These are phyloP conservation scores for Kuschelorhynchus macadamiae DNA, from an alignment of 2,888 invertebrate species.

Conservation along the genomic window DNA sequence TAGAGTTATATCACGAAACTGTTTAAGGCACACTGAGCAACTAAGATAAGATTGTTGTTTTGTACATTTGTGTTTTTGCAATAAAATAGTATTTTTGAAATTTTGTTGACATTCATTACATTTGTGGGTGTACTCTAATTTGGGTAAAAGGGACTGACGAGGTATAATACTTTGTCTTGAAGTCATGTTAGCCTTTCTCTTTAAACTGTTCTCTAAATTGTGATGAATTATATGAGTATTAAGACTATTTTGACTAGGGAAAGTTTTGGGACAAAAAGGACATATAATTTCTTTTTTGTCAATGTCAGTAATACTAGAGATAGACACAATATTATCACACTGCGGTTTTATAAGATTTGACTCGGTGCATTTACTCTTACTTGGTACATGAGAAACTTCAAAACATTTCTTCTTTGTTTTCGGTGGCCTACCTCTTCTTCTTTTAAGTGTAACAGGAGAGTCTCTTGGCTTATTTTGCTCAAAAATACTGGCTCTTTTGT, in stretches of 20 bases:
- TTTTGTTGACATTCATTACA: conserved; percentile 60
- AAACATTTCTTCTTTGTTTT: conserved; percentile 51
- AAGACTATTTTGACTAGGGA: conserved; percentile 65
- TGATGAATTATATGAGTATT: conserved; percentile 65
- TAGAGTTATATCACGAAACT: conserved; percentile 55
- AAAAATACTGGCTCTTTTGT: not conserved
- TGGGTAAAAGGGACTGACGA: conserved; percentile 31
- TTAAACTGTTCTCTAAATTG: conserved; percentile 58
- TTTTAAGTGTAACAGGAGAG: conserved; percentile 15
- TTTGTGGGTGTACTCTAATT: conserved; percentile 59
- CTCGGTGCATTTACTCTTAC: conserved; percentile 24
- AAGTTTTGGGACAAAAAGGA: conserved; percentile 64
- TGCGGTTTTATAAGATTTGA: not conserved
- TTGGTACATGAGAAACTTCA: conserved; percentile 53
- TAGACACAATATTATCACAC: conserved; percentile 4
- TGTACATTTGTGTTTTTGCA: conserved; percentile 60
- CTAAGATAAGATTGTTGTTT: conserved; percentile 48
- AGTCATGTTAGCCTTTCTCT: conserved; percentile 42
- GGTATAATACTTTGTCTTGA: conserved; percentile 1
- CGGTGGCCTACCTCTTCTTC: conserved; percentile 56
- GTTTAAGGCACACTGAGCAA: conserved; percentile 61
- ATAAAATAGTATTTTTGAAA: conserved; percentile 62
- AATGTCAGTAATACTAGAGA: not conserved
- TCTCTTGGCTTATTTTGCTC: not conserved
- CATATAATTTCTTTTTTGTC: conserved; percentile 60